A percentile compares a stretch with the other conserved stretches of the same genome.
These are phyloP conservation scores for Cinclus cinclus DNA, from an alignment of 2,113 vertebrate species.

Conservation along the genomic window DNA sequence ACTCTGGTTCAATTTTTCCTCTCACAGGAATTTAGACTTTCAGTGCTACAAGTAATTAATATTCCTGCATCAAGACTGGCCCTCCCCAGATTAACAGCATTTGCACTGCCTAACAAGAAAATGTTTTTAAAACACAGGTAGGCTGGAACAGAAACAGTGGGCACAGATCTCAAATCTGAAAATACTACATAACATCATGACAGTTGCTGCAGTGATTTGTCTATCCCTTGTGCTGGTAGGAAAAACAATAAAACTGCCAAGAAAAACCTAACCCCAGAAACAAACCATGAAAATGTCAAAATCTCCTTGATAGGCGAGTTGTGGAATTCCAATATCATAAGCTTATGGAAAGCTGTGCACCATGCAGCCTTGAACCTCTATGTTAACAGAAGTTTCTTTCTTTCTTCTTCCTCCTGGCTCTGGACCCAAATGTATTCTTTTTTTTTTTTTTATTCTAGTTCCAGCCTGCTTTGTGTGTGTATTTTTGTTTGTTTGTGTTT, in stretches of 20 bases:
- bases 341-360: neutral
- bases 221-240: neutral
- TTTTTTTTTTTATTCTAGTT: neutral
- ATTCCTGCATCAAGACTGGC: neutral
- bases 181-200: neutral
- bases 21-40: neutral
- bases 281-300: neutral
- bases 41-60: neutral
- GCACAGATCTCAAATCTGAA: neutral
- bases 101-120: neutral
- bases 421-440: neutral
- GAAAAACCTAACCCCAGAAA: neutral
- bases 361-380: neutral
- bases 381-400: neutral
- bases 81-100: neutral
- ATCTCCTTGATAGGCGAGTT: neutral
- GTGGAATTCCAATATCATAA: neutral
- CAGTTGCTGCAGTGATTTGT: neutral
- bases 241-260: neutral
- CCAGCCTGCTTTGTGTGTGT: fast-evolving
- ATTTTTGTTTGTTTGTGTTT: neutral
- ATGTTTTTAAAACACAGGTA: neutral
- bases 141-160: neutral
- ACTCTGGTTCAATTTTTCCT: neutral
- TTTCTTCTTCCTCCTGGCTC: neutral